Evolutionary conservation across 1,140 invertebrate genomes (phyloP).

Genomic region (Diuraphis noxia): DNA sequence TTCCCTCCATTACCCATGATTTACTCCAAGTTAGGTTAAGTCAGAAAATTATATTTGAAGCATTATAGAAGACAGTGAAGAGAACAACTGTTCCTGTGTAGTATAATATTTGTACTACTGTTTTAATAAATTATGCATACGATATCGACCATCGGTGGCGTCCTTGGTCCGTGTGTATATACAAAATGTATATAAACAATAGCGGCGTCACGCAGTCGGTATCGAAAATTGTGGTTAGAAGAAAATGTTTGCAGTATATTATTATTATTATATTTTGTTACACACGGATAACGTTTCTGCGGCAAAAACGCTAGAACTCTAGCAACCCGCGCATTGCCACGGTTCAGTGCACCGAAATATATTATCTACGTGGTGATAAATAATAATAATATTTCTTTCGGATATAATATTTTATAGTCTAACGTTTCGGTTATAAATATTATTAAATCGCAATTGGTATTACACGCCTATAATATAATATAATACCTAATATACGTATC

Average conservation of each 20-base stretch:
- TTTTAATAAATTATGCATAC: not conserved
- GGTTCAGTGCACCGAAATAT: not conserved
- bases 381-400: not conserved
- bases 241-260: not conserved
- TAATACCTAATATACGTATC: not conserved
- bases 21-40: not conserved
- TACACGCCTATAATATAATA: not conserved
- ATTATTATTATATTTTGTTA: not conserved
- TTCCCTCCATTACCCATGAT: no score
- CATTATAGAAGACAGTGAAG: not conserved
- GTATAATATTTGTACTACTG: not conserved
- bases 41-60: not conserved
- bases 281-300: slow-evolving; percentile 1
- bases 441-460: not conserved
- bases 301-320: not conserved
- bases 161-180: not conserved
- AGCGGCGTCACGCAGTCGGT: not conserved
- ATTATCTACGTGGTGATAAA: not conserved
- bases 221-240: not conserved
- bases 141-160: not conserved
- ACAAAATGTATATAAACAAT: not conserved
- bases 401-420: not conserved
- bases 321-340: not conserved
- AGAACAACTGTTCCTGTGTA: not conserved
- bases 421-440: not conserved